Evolutionary conservation across 2,113 vertebrate genomes (phyloP), one percentile per base, ranked within the genome.

Genomic region (Cisticola juncidis): DNA sequence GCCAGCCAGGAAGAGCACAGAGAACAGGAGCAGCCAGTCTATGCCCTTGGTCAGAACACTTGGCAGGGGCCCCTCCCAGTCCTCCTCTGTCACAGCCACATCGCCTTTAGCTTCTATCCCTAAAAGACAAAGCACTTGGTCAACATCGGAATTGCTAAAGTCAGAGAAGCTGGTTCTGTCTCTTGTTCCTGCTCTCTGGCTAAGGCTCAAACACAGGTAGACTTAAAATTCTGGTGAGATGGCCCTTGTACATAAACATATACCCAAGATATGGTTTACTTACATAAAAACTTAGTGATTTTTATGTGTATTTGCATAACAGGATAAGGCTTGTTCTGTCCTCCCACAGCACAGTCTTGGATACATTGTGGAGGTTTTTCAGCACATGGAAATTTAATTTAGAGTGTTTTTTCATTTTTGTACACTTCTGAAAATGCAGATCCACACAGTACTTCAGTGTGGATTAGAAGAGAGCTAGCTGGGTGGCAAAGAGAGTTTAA

Each of bases 1-100:
- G 77, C 97, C 96, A 4, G 98, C 97, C 96, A 99, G 98, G 96
- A 99, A 99, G 68, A 99, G 97, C 83, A 99, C 82, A 4, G 99
- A 99, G 91, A 99, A 99, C 44, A 99, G 99, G 4, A 99, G 98
- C 81, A 99, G 96, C 99, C 99, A 99, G 96, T 99, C 99, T 20
- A 99, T 98, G 92, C 98, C 98, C 91, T 97, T 99, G 6, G 98
- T 97, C 12, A 99, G 96, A 28, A 98, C 96, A 2, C 98, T 98
- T 5, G 98, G 98, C 68, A 99, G 97, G 44, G 99, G 99, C 9
- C 99, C 99, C 7, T 96, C 81, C 70, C 61, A 98, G 94, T 99
- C 99, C 1, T 94, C 98, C 23, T 98, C 97, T 0, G 97, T 98
- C 62, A 99, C 98, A 9, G 93, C 92, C 94, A 98, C 98, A 12